Conservation (phyloP, 2,888 invertebrate species). For the Acleris sparsana region DNA sequence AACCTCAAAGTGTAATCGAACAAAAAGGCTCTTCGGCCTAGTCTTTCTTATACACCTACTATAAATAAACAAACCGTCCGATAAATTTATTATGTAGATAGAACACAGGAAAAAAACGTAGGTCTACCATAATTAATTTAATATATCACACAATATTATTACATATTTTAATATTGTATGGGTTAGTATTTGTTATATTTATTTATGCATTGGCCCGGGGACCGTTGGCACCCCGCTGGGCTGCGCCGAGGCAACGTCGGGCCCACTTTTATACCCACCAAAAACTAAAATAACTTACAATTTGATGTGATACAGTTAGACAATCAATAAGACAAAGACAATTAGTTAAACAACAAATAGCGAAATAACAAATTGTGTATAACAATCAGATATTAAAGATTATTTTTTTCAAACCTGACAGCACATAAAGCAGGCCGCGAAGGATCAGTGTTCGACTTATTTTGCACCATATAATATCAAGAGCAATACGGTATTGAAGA, state of each 20-base stretch:
- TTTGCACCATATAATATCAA: no score
- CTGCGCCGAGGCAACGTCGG: slow-evolving; percentile 63
- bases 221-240: slow-evolving; percentile 64
- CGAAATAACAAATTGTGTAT: no score
- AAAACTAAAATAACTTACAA: slow-evolving; percentile 72
- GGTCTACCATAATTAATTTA: slow-evolving; percentile 33
- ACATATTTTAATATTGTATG: slow-evolving; percentile 50
- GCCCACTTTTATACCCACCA: slow-evolving; percentile 66
- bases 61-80: not conserved
- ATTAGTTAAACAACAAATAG: no score
- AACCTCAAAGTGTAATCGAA: no score
- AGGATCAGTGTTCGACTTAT: not conserved
- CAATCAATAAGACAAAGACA: no score
- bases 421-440: slow-evolving; percentile 6
- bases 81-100: slow-evolving; percentile 3
- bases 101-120: slow-evolving; percentile 2
- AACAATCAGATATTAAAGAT: no score
- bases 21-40: no score
- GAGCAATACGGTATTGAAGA: no score
- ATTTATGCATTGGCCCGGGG: slow-evolving; percentile 61
- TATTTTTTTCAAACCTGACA: slow-evolving; percentile 18
- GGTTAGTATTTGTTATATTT: slow-evolving; percentile 64
- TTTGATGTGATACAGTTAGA: slow-evolving; percentile 56
- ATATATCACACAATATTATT: slow-evolving; percentile 36
- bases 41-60: no score